These are phyloP conservation scores for Girardia tigrina DNA, from an alignment of 2,888 invertebrate genomes.

Conservation along the genomic window DNA sequence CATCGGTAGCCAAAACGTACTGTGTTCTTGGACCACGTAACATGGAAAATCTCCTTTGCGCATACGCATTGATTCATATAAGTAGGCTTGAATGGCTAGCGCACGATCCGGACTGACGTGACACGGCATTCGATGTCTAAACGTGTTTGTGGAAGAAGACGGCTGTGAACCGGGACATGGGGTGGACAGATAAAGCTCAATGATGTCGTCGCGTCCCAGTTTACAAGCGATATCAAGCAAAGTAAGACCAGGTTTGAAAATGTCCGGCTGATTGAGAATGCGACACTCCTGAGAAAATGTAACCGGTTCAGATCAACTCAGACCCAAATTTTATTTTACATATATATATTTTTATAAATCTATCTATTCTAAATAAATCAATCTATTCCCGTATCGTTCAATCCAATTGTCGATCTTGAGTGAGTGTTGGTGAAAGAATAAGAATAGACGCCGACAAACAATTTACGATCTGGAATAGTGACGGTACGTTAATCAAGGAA, in stretches of 20 bases:
- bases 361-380: no score
- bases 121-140: slow-evolving; percentile 73
- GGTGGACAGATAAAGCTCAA: not conserved
- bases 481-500: no score
- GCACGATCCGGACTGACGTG: slow-evolving; percentile 84
- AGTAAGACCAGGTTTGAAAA: not conserved
- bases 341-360: no score
- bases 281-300: not conserved
- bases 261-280: not conserved
- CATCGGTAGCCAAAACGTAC: slow-evolving; percentile 73
- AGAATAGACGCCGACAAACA: no score
- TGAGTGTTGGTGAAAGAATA: no score
- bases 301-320: no score
- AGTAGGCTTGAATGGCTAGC: slow-evolving; percentile 72
- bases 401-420: no score
- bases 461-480: no score
- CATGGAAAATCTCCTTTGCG: slow-evolving; percentile 73
- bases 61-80: slow-evolving; percentile 67
- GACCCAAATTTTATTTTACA: no score
- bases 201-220: not conserved
- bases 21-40: slow-evolving; percentile 60
- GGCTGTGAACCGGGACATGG: not conserved
- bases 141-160: not conserved
- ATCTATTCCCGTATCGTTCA: no score
- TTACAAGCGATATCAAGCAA: not conserved